Base-by-base conservation (phyloP, 2,888 invertebrate species). In the Eupithecia abbreviata region DNA sequence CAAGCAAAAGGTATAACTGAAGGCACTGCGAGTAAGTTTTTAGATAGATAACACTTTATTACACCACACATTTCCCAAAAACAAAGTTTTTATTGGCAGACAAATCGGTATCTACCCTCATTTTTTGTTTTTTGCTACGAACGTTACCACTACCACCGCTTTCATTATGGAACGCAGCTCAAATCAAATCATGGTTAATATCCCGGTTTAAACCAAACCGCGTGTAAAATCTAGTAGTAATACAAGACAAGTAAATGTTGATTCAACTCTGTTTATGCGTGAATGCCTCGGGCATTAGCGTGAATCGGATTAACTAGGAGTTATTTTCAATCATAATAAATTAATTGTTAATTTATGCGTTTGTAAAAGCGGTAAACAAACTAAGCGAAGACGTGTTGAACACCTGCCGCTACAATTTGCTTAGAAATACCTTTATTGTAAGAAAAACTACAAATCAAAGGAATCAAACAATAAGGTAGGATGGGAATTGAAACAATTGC, bases 261-360 rank as follows among this genome's bases (percentile, higher is more conserved):
- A 72, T 66, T 75, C 70, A 69, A 55, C 58, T 72, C 55, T 75
- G 71, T 75, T 76, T 79, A 77, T 69, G 77, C 55, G 70, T 49
- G 47, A 78, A 73, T 69, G 75, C 78, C 67, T 62, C 77, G 51
- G 71, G 73, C 78, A 43, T 66, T 73, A 67, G 73, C 74, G 75
- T 77, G 71, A 51, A 76, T 65, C 76, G 41, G 71, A 76, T 73
- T 58, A 75, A 78, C 68, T 72, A 30, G 73, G 79, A 77, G 81
- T 81, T 81, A 79, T 81, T 83, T 83, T 83, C 84, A 86, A 88
- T 88, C 87, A 88, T 82, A 85, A 87, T 88, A 87, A 80, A 88
- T 86, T 86, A 84, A 89, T 87, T 84, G 86, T 85, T 88, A 90
- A 90, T 90, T 88, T 90, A 91, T 91, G 83, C 86, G 77, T 80